Evolutionary conservation across 2,113 vertebrate genomes (phyloP), one percentile per base, ranked within the genome.

Genomic region (Urocolius indicus): DNA sequence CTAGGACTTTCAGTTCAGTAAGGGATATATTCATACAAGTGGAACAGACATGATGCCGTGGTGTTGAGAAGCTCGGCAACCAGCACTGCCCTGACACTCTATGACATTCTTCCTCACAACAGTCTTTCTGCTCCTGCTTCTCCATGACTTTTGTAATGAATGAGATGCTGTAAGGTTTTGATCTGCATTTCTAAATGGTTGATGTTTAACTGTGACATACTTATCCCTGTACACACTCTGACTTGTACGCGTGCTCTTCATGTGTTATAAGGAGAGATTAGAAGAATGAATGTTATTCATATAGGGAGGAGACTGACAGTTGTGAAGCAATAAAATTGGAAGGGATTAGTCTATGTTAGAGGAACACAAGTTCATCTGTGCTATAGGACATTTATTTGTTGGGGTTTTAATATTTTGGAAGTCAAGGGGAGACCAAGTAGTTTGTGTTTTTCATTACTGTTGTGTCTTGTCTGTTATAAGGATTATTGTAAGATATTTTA

Each of bases 171-270:
- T 55, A 32, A 68, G 30, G 38, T 34, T 89, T 87, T 59, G 23
- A 45, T 61, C 41, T n/a, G 30, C 36, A 21, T 62, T 84, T 74
- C 36, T 55, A 8, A 17, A 27, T 45, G 57, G 48, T 14, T 79
- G 66, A 58, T 54, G 19, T 36, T 87, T 82, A 22, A 2, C 36
- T 49, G 16, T 34, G 48, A 26, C 30, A 4, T 27, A 34, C n/a
- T 48, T 68, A 17, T 16, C 24, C 3, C 2, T 1, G 4, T 18
- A 21, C 11, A 18, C n/a, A 23, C 34, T 45, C 21, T 7, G 10
- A 11, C 36, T 36, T 16, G 23, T 38, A 11, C 14, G 0, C 2
- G 0, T 61, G 29, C 57, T 58, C 17, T 41, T 38, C 20, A 1
- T 32, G 58, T n/a, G 49, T 63, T 77, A 1, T 16, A 19, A 74